Evolutionary conservation across 2,113 vertebrate species (phyloP).

Genomic region (Dolichallabes microphthalmus): DNA sequence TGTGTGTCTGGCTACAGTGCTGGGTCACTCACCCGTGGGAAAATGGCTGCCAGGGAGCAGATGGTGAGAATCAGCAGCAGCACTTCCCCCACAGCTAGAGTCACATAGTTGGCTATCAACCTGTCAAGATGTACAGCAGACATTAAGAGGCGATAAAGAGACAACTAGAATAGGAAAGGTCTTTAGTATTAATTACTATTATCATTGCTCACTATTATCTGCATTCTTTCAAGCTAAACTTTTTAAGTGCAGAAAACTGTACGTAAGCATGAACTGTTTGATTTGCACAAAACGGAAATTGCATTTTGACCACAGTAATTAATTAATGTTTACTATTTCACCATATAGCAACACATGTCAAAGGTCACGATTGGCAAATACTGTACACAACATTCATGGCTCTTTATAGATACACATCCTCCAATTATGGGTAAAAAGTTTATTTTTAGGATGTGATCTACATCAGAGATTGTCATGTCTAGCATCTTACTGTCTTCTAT

Average conservation of each 20-base stretch:
- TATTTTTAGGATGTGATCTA: not conserved
- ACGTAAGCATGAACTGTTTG: not conserved
- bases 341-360: not conserved
- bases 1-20: conserved; percentile 26
- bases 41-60: conserved; percentile 92
- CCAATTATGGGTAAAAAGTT: not conserved
- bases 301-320: not conserved
- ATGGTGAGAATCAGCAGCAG: conserved; percentile 85
- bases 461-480: not conserved
- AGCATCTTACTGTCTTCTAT: not conserved
- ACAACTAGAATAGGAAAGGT: not conserved
- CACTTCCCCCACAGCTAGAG: conserved; percentile 84
- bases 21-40: conserved; percentile 82
- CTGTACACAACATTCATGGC: not conserved
- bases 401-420: not conserved
- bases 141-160: conserved; percentile 1
- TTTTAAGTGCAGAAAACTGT: not conserved
- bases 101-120: conserved; percentile 89
- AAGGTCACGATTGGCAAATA: not conserved
- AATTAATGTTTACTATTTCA: not conserved
- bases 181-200: not conserved
- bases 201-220: not conserved
- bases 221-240: not conserved
- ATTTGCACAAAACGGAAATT: not conserved
- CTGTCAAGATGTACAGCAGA: conserved; percentile 63